Conservation (phyloP, 2,888 invertebrate species). For the Ochropacha duplaris region DNA sequence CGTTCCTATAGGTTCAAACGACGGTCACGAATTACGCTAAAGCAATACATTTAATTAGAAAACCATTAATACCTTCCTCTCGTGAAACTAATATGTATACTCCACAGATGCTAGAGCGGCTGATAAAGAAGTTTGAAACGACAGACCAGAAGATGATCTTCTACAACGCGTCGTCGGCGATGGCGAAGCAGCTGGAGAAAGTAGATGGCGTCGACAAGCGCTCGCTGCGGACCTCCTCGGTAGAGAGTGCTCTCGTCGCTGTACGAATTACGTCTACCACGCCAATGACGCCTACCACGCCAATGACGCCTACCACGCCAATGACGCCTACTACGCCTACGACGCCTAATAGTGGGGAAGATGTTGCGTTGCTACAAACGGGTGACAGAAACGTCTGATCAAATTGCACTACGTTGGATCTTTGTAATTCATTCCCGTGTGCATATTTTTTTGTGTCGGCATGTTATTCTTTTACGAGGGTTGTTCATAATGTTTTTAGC, state of each 20-base stretch:
- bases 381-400: not conserved
- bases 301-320: not conserved
- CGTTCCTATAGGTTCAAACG: too few relatives aligned
- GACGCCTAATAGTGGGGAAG: not conserved
- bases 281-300: constrained; percentile 5
- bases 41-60: too few relatives aligned
- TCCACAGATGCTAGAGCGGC: constrained; percentile 80
- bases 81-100: constrained; percentile 13
- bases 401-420: too few relatives aligned
- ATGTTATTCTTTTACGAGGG: not conserved
- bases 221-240: constrained; percentile 28
- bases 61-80: too few relatives aligned
- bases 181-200: constrained; percentile 34
- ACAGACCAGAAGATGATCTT: constrained; percentile 78
- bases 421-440: too few relatives aligned
- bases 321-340: not conserved
- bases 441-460: not conserved
- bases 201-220: constrained; percentile 40
- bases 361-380: not conserved
- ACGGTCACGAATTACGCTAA: too few relatives aligned
- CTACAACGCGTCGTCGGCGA: constrained; percentile 53
- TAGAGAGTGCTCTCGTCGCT: constrained; percentile 23
- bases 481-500: not conserved
- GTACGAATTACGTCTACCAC: constrained; percentile 7
- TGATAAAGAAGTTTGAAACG: constrained; percentile 80